phyloP scores from a whole-genome alignment of 2,797 vertebrate genomes.

The Urocyon cinereoargenteus region DNA sequence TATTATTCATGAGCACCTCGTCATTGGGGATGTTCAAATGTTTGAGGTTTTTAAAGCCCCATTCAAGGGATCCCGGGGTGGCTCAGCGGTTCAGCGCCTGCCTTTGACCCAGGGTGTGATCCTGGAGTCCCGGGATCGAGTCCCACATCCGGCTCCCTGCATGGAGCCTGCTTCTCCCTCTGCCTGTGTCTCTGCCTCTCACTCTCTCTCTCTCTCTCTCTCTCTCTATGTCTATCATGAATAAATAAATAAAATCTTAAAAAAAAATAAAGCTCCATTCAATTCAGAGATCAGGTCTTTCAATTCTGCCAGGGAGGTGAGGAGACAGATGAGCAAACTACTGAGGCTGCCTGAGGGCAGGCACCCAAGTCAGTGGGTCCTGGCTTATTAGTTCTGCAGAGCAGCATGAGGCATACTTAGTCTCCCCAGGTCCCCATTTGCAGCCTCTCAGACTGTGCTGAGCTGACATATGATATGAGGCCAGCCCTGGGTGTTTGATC shows the following conservation, averaged over 20 bases:
- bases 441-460: background rate
- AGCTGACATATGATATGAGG: slow-evolving; percentile 31
- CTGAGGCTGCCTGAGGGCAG: background rate
- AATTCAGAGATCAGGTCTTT: background rate
- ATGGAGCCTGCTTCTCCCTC: no score
- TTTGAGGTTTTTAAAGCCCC: background rate
- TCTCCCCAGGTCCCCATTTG: slow-evolving; percentile 34
- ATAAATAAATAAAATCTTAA: no score
- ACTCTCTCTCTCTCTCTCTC: no score
- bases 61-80: no score
- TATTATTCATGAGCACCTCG: background rate
- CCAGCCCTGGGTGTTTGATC: slow-evolving; percentile 63
- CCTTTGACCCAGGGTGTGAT: no score
- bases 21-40: background rate
- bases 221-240: no score
- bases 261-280: background rate
- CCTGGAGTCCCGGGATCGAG: no score
- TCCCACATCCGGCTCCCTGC: no score
- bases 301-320: background rate
- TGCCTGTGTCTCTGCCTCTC: no score
- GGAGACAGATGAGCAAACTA: background rate
- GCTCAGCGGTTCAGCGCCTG: no score
- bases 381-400: slow-evolving; percentile 13
- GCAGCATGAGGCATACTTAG: background rate
- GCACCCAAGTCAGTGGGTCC: background rate